Evolutionary conservation across 2,888 invertebrate genomes (phyloP).

Genomic region (Eumacrocentrus americanus): DNA sequence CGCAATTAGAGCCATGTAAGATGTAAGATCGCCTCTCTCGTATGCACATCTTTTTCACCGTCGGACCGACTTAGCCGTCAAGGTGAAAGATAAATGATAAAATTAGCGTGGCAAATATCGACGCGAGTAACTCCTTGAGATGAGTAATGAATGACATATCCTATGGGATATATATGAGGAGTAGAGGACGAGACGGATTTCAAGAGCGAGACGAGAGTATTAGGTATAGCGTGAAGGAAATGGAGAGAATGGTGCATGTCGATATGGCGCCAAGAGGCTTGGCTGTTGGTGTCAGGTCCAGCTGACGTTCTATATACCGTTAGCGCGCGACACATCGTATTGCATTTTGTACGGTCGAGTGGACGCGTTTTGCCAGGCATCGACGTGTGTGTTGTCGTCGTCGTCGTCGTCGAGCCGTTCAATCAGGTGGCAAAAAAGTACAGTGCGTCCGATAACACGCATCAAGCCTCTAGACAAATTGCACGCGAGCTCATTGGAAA

Average conservation of each 20-base stretch:
- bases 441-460: slow-evolving; percentile 12
- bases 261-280: slow-evolving; percentile 21
- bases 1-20: slow-evolving; percentile 18
- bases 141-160: slow-evolving; percentile 20
- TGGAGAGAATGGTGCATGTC: not conserved
- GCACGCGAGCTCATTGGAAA: slow-evolving; percentile 17
- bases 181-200: no score
- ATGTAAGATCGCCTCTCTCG: slow-evolving; percentile 6
- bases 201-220: not conserved
- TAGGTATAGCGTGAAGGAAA: not conserved
- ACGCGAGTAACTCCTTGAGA: not conserved
- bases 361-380: slow-evolving; percentile 19
- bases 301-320: slow-evolving; percentile 16
- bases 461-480: slow-evolving; percentile 15
- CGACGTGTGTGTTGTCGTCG: not conserved
- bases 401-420: slow-evolving; percentile 4
- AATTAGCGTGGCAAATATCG: slow-evolving; percentile 21
- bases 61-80: no score
- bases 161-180: no score
- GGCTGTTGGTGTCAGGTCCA: slow-evolving; percentile 25
- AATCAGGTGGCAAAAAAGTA: slow-evolving; percentile 21
- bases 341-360: slow-evolving; percentile 23
- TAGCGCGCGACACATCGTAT: slow-evolving; percentile 17
- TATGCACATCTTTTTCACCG: slow-evolving; percentile 17
- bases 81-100: slow-evolving; percentile 16